Conservation (phyloP, 2,797 vertebrate species). For the Poecile montanus region DNA sequence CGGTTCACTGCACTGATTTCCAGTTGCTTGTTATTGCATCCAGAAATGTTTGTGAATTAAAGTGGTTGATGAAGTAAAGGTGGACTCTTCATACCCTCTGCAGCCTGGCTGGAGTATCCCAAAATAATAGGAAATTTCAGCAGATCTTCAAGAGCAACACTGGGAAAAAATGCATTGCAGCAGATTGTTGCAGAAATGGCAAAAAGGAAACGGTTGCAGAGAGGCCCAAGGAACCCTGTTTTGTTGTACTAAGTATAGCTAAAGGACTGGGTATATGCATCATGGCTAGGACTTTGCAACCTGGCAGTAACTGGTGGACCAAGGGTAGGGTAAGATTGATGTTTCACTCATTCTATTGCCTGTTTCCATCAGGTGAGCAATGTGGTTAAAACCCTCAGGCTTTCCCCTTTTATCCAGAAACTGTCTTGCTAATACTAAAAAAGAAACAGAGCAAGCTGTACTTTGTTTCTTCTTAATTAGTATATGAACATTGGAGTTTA, state of each 20-base stretch:
- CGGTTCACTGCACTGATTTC: not conserved
- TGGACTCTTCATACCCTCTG: not conserved
- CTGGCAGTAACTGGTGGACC: not conserved
- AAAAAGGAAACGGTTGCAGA: not conserved
- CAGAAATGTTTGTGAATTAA: not conserved
- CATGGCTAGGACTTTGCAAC: not conserved
- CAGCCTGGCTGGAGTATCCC: not conserved
- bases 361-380: accelerated
- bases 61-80: not conserved
- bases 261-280: not conserved
- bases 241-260: not conserved
- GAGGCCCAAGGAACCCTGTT: not conserved
- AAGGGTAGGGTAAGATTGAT: not conserved
- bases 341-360: not conserved
- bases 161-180: not conserved
- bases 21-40: not conserved
- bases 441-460: not conserved
- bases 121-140: not conserved
- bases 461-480: not conserved
- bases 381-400: not conserved
- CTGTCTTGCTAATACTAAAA: not conserved
- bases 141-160: not conserved
- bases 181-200: not conserved
- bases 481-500: not conserved
- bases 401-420: not conserved